These are phyloP conservation scores for Rhinogobio ventralis DNA, from an alignment of 2,797 vertebrate genomes.

Conservation along the genomic window DNA sequence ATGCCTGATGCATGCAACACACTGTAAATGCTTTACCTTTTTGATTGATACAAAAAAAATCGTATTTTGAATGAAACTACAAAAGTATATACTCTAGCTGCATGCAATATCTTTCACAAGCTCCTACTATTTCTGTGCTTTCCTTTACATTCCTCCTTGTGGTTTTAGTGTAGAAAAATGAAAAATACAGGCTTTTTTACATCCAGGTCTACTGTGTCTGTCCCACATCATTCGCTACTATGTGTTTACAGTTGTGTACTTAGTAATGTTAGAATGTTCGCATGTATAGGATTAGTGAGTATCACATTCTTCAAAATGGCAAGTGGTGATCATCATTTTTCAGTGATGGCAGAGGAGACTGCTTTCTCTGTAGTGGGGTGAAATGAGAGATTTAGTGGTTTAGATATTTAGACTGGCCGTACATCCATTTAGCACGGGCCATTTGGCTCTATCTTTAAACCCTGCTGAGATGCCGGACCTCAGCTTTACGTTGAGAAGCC, in stretches of 20 bases:
- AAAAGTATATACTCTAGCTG: not conserved
- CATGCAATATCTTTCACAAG: not conserved
- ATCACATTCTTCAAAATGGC: slow-evolving; percentile 49
- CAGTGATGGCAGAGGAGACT: slow-evolving; percentile 7
- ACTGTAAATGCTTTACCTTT: not conserved
- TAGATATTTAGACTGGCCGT: slow-evolving; percentile 64
- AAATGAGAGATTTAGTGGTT: slow-evolving; percentile 63
- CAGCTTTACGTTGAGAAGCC: slow-evolving; percentile 77
- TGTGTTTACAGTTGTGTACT: slow-evolving; percentile 39
- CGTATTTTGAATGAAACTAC: not conserved
- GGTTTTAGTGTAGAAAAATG: slow-evolving; percentile 47
- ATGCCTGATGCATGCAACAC: slow-evolving; percentile 7
- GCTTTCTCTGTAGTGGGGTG: slow-evolving; percentile 42
- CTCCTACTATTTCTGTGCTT: slow-evolving; percentile 45
- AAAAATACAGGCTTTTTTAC: slow-evolving; percentile 48
- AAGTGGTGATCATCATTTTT: slow-evolving; percentile 49
- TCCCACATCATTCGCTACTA: slow-evolving; percentile 27
- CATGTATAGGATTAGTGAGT: slow-evolving; percentile 36
- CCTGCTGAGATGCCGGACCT: slow-evolving; percentile 71
- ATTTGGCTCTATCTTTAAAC: slow-evolving; percentile 73
- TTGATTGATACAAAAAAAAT: too few species aligned
- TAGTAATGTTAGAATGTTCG: slow-evolving; percentile 31
- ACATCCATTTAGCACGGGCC: slow-evolving; percentile 70
- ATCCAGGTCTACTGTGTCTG: slow-evolving; percentile 30
- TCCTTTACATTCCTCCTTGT: slow-evolving; percentile 40